Conservation (phyloP, 2,113 vertebrate genomes). For the Callithrix jacchus region DNA sequence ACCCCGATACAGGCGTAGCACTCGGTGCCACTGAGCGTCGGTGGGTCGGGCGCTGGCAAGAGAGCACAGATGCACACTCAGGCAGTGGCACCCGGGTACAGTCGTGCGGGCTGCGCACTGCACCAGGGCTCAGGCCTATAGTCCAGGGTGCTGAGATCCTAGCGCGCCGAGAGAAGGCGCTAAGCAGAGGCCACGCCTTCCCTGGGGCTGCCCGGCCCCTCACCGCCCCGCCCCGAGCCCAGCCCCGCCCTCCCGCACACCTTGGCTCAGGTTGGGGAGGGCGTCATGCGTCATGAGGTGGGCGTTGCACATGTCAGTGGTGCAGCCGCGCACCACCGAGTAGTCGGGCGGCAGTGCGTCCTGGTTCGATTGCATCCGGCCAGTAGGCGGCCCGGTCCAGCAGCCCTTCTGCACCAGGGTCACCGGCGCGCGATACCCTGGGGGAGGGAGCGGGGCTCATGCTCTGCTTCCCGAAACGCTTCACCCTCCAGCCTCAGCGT, state of each 20-base stretch:
- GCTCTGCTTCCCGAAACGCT: rapidly evolving
- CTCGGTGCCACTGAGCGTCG: slow-evolving; percentile 62
- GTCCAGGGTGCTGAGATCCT: rapidly evolving
- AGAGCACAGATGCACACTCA: neutral
- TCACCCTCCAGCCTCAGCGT: neutral
- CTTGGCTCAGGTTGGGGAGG: slow-evolving; percentile 60
- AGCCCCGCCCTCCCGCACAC: neutral
- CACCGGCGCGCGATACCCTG: slow-evolving; percentile 58
- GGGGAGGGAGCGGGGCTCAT: too few species aligned
- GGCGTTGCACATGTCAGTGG: slow-evolving; percentile 47
- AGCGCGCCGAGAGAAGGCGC: neutral
- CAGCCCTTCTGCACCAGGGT: slow-evolving; percentile 72
- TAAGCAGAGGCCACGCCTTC: neutral
- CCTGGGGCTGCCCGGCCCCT: rapidly evolving
- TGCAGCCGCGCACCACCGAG: slow-evolving; percentile 63
- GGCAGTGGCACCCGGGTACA: neutral
- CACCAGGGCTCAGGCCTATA: rapidly evolving
- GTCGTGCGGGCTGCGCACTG: neutral
- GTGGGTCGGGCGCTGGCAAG: slow-evolving; percentile 47
- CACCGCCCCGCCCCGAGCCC: rapidly evolving
- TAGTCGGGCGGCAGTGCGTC: slow-evolving; percentile 67
- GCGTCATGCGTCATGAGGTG: slow-evolving; percentile 47
- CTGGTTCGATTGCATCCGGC: slow-evolving; percentile 9
- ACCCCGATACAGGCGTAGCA: slow-evolving; percentile 70
- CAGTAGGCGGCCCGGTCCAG: slow-evolving; percentile 45